Evolutionary conservation across 1,140 invertebrate genomes (phyloP).

Genomic region (Nymphalis io): DNA sequence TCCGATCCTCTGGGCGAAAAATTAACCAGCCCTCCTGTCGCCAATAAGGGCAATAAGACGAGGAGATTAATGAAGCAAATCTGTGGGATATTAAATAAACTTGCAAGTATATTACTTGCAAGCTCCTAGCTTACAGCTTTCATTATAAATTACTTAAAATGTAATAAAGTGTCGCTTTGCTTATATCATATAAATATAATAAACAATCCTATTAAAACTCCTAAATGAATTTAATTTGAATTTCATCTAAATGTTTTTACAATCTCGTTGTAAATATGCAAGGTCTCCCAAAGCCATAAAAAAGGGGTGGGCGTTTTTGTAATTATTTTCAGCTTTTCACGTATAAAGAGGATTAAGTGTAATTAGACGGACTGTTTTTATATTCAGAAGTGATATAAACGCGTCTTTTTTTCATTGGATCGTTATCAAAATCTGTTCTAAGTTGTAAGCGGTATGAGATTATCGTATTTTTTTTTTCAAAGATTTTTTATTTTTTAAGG

Average conservation of each 20-base stretch:
- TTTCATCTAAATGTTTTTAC: constrained; percentile 22
- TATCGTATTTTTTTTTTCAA: background rate
- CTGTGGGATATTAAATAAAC: too few relatives aligned
- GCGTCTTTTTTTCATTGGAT: constrained; percentile 46
- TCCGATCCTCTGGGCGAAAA: too few relatives aligned
- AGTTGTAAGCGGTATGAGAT: constrained; percentile 22
- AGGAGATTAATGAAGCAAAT: too few relatives aligned
- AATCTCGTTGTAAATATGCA: constrained; percentile 25
- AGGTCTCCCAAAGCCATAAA: constrained; percentile 7
- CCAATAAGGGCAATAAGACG: too few relatives aligned
- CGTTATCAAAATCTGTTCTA: constrained; percentile 41
- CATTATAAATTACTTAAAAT: background rate
- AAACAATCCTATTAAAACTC: constrained; percentile 7
- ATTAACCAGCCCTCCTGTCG: too few relatives aligned
- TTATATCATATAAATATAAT: background rate
- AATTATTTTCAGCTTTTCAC: constrained; percentile 49
- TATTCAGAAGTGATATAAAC: constrained; percentile 52
- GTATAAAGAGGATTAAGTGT: constrained; percentile 48
- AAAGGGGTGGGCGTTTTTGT: constrained; percentile 40
- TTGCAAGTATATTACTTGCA: too few relatives aligned
- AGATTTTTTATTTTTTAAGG: background rate
- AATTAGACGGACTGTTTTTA: constrained; percentile 51
- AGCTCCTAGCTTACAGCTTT: too few relatives aligned
- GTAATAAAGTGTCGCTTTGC: background rate
- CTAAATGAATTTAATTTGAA: constrained; percentile 8